These are phyloP conservation scores for Zalophus californianus DNA, from an alignment of 2,797 vertebrate genomes.

Conservation along the genomic window DNA sequence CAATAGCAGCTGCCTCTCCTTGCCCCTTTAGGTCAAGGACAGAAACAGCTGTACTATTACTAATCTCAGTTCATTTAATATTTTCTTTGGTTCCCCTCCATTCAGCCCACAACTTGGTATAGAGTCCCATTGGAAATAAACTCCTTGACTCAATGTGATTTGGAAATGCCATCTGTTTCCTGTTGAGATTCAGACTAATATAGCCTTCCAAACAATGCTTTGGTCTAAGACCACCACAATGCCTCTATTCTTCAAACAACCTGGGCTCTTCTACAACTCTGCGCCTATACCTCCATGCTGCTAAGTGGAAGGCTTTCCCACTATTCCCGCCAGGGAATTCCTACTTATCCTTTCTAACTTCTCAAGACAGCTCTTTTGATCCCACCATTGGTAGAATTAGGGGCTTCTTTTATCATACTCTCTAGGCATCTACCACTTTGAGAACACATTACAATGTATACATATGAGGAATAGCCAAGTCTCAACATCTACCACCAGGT, in stretches of 20 bases:
- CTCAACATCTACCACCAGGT: not conserved
- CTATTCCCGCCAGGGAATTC: not conserved
- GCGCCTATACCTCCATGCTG: not conserved
- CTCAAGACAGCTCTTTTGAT: not conserved
- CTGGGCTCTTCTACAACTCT: not conserved
- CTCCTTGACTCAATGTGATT: not conserved
- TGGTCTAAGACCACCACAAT: not conserved
- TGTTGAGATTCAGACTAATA: not conserved
- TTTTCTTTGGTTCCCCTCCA: not conserved
- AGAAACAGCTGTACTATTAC: not conserved
- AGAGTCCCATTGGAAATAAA: not conserved
- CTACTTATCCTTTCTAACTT: not conserved
- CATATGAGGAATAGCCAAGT: not conserved
- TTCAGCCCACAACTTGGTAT: not conserved
- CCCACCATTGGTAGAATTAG: not conserved
- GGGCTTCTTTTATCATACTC: not conserved
- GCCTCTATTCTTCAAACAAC: not conserved
- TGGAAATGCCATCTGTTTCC: not conserved
- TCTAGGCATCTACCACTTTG: not conserved
- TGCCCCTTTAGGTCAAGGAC: not conserved
- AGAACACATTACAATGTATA: not conserved
- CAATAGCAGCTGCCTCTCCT: not conserved
- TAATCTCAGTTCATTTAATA: not conserved
- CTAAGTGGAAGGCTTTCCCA: not conserved
- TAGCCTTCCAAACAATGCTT: not conserved